A percentile compares a stretch with the other conserved stretches of the same genome.
These are phyloP conservation scores for Coenonympha glycerion DNA, from an alignment of 2,888 invertebrate species.

Conservation along the genomic window DNA sequence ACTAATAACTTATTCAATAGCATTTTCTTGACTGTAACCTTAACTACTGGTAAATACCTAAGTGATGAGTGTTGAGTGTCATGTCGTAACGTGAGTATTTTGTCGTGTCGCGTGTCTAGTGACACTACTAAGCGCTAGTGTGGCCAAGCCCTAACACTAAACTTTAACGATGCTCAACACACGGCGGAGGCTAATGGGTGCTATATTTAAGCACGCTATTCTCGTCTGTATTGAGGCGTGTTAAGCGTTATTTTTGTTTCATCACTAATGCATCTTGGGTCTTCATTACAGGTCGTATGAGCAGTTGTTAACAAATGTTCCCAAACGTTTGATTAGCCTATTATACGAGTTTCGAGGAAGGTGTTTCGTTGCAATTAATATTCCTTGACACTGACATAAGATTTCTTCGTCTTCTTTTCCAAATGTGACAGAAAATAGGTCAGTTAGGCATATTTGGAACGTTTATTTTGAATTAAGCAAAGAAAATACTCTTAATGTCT, in stretches of 20 bases:
- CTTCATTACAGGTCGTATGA: not conserved
- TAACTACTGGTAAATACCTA: no score
- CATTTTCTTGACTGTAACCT: no score
- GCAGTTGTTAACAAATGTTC: slow-evolving; percentile 5
- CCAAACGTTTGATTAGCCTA: slow-evolving; percentile 6
- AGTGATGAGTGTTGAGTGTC: no score
- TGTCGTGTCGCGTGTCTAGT: not conserved
- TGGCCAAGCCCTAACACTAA: not conserved
- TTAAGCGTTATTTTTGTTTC: not conserved
- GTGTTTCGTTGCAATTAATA: not conserved
- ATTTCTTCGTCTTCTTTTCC: no score
- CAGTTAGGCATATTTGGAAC: no score
- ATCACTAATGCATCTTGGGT: not conserved
- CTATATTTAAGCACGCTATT: not conserved
- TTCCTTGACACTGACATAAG: no score
- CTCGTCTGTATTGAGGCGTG: not conserved
- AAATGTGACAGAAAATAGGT: no score
- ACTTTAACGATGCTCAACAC: slow-evolving; percentile 1
- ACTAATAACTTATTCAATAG: no score
- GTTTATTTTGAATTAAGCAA: no score
- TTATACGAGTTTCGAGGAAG: not conserved
- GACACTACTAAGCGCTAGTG: not conserved
- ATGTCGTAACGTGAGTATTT: not conserved
- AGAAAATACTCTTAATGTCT: no score
- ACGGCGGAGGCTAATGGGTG: slow-evolving; percentile 4